These are phyloP conservation scores for Brachyptera putata DNA, from an alignment of 2,888 invertebrate genomes.

Conservation along the genomic window DNA sequence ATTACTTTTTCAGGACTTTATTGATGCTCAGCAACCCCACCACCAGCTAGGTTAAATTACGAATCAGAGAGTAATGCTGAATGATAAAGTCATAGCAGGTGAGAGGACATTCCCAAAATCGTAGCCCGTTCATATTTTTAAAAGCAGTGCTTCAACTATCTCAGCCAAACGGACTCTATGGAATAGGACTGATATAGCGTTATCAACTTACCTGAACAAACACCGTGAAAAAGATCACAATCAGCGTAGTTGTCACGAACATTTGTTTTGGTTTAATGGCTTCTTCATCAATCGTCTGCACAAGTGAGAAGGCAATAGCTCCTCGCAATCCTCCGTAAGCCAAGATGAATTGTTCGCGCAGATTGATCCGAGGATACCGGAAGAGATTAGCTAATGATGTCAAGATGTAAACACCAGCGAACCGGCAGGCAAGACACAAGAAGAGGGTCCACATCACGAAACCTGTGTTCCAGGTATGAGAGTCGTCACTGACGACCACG, in stretches of 20 bases:
- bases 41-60: too few species aligned
- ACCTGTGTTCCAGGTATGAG: conserved; percentile 44
- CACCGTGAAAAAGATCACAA: conserved; percentile 57
- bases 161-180: too few species aligned
- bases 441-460: conserved; percentile 54
- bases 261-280: conserved; percentile 48
- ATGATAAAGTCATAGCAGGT: too few species aligned
- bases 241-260: conserved; percentile 55
- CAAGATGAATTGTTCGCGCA: conserved; percentile 54
- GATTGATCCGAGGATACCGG: conserved; percentile 45
- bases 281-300: conserved; percentile 46
- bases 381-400: conserved; percentile 48
- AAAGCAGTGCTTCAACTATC: too few species aligned
- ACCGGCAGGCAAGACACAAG: conserved; percentile 50
- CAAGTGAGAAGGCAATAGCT: conserved; percentile 56
- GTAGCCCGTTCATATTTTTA: too few species aligned
- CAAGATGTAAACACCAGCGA: conserved; percentile 45
- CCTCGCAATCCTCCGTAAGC: conserved; percentile 56
- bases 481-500: conserved; percentile 43
- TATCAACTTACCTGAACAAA: conserved; percentile 50
- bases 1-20: too few species aligned
- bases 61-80: too few species aligned
- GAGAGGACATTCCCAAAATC: too few species aligned
- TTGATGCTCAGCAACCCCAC: too few species aligned
- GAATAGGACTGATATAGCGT: too few species aligned